Percentiles rank a stretch among this genome's conserved stretches.
These are phyloP conservation scores for Synanceia verrucosa DNA, from an alignment of 2,797 vertebrate species.

Conservation along the genomic window DNA sequence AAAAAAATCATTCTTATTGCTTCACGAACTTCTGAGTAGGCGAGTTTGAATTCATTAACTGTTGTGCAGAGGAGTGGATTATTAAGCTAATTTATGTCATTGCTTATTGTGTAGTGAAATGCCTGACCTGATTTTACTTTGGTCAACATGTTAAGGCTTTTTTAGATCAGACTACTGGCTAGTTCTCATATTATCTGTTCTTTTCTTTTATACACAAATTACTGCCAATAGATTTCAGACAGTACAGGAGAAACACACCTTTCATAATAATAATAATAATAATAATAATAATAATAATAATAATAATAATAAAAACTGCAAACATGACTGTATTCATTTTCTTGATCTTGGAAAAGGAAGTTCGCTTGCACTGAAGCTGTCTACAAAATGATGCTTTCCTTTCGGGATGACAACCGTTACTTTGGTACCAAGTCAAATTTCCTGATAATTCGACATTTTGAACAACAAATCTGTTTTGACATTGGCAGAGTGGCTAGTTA, in stretches of 20 bases:
- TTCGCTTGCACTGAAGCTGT: background rate
- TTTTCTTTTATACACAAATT: too few species aligned
- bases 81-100: constrained; percentile 35
- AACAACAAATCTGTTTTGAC: background rate
- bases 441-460: background rate
- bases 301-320: background rate
- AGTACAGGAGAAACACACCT: background rate
- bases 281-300: too few species aligned
- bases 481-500: background rate
- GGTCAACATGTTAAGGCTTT: constrained; percentile 1
- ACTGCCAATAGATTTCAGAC: background rate
- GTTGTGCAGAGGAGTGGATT: background rate
- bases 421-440: background rate
- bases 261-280: too few species aligned
- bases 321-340: constrained; percentile 1
- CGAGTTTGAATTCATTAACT: constrained; percentile 17
- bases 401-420: background rate
- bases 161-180: background rate
- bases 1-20: background rate
- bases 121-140: constrained; percentile 21
- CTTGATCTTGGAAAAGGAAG: constrained; percentile 3
- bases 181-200: background rate
- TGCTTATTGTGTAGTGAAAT: background rate
- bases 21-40: constrained; percentile 20
- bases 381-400: background rate